phyloP scores from a whole-genome alignment of 2,113 vertebrate genomes.

The Hirundichthys speculiger region DNA sequence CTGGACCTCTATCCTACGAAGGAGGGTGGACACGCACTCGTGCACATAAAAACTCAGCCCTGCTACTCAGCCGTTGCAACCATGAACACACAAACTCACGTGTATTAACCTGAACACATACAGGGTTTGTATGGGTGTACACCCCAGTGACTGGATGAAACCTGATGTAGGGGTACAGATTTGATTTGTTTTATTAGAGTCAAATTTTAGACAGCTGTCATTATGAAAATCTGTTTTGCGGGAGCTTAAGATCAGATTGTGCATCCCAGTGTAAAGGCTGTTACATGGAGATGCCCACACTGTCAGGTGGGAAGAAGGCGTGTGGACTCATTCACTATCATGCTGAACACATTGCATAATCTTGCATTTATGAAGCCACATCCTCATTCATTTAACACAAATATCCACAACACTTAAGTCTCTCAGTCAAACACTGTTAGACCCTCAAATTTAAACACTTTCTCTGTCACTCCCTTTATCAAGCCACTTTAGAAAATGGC shows the following conservation, averaged over 20 bases:
- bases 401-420: background rate
- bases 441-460: constrained; percentile 26
- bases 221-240: constrained; percentile 45
- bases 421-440: constrained; percentile 11
- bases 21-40: constrained; percentile 56
- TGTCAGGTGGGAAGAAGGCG: constrained; percentile 70
- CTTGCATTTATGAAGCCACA: constrained; percentile 33
- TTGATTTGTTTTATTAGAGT: background rate
- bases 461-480: background rate
- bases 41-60: constrained; percentile 51
- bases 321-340: constrained; percentile 64
- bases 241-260: constrained; percentile 48
- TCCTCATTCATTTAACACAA: constrained; percentile 34
- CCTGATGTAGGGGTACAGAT: background rate
- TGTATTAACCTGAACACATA: constrained; percentile 1
- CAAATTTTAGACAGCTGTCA: constrained; percentile 30
- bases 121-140: background rate
- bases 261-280: constrained; percentile 37
- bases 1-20: constrained; percentile 72
- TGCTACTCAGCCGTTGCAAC: constrained; percentile 15
- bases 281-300: constrained; percentile 52
- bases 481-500: background rate
- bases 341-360: constrained; percentile 52
- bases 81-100: constrained; percentile 33
- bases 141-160: background rate